phyloP scores from a whole-genome alignment of 2,113 vertebrate genomes.

The Crypturellus undulatus region DNA sequence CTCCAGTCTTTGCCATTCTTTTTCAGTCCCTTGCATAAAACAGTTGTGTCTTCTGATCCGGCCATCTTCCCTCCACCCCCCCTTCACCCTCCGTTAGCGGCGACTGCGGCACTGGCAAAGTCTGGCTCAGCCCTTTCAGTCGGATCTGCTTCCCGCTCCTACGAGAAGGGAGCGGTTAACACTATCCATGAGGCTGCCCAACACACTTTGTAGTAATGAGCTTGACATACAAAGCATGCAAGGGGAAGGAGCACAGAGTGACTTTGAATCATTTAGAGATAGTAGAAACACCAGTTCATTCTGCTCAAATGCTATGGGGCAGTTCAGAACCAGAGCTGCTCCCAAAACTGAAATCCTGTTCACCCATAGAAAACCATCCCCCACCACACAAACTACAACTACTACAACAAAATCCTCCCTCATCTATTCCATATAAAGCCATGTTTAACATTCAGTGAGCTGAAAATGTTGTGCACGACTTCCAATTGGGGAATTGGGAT shows the following conservation, averaged over 20 bases:
- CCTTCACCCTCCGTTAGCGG: neutral
- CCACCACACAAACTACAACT: fast-evolving
- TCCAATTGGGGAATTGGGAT: too few relatives aligned
- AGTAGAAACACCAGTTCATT: fast-evolving
- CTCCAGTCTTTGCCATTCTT: fast-evolving
- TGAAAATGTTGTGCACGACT: too few relatives aligned
- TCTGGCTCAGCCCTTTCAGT: fast-evolving
- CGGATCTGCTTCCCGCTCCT: neutral
- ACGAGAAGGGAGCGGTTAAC: too few relatives aligned
- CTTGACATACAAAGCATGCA: too few relatives aligned
- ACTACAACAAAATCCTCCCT: too few relatives aligned
- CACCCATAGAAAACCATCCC: neutral
- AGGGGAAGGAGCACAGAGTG: fast-evolving
- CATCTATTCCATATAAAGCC: neutral
- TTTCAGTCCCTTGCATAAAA: neutral
- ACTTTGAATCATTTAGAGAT: neutral
- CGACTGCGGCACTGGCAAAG: fast-evolving
- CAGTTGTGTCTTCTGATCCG: neutral
- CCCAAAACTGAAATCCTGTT: neutral
- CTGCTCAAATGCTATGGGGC: fast-evolving
- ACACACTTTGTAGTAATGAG: neutral
- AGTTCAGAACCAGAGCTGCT: neutral
- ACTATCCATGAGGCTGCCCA: fast-evolving
- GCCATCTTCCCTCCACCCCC: too few relatives aligned
- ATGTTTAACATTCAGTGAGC: neutral